Evolutionary conservation across 2,113 vertebrate genomes (phyloP).

Genomic region (Raja brachyura): DNA sequence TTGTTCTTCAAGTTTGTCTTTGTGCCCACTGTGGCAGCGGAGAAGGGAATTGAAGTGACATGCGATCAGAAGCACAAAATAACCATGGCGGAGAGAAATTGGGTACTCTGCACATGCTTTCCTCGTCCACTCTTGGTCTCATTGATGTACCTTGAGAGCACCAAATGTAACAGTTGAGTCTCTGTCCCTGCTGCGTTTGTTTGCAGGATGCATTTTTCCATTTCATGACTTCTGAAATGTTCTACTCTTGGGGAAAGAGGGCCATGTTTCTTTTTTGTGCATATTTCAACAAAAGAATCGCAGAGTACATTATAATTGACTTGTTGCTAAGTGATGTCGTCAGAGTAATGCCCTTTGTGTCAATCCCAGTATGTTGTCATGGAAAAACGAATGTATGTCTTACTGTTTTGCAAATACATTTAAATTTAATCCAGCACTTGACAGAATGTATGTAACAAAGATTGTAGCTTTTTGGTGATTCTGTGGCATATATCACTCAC

Average conservation of each 20-base stretch:
- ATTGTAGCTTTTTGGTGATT: slow-evolving; percentile 3
- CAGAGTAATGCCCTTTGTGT: background rate
- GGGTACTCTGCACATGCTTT: too few species aligned
- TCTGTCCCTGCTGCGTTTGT: too few species aligned
- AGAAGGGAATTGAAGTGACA: too few species aligned
- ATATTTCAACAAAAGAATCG: background rate
- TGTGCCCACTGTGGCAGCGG: too few species aligned
- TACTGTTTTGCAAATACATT: slow-evolving; percentile 8
- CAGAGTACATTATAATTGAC: background rate
- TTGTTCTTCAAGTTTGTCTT: too few species aligned
- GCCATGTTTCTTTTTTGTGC: background rate
- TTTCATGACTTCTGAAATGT: too few species aligned
- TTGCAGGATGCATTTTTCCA: too few species aligned
- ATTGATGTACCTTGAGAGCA: too few species aligned
- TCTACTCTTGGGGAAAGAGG: background rate
- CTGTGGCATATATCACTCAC: background rate
- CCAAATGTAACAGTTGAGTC: too few species aligned
- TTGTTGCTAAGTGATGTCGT: slow-evolving; percentile 1
- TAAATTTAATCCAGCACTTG: background rate
- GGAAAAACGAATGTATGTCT: background rate
- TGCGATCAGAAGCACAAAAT: too few species aligned
- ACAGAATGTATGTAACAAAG: background rate
- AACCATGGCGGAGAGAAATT: too few species aligned
- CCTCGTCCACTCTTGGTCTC: too few species aligned
- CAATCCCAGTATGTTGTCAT: slow-evolving; percentile 5